Conservation (phyloP, 2,888 invertebrate genomes). For the Caprella mutica region DNA sequence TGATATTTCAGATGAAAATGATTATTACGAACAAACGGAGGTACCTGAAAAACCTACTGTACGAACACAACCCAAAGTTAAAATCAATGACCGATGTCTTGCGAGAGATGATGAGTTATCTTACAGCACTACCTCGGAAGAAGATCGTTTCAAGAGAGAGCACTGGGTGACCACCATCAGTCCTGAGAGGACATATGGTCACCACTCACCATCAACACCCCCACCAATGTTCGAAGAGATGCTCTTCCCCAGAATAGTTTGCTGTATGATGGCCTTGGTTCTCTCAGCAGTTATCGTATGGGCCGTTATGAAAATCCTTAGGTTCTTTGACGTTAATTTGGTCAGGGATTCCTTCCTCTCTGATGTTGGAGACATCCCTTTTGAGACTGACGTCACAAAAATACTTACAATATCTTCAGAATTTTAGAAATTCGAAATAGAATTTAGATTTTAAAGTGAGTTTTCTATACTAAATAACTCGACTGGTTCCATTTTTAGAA, state of each 20-base stretch:
- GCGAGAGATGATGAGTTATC: background rate
- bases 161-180: too few species aligned
- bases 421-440: too few species aligned
- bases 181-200: too few species aligned
- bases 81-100: background rate
- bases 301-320: background rate
- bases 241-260: background rate
- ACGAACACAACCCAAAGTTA: background rate
- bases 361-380: background rate
- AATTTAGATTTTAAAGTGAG: too few species aligned
- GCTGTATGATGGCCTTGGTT: background rate
- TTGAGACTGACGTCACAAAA: background rate
- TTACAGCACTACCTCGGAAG: too few species aligned
- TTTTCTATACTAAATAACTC: background rate
- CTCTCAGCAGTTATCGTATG: background rate
- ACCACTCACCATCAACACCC: background rate
- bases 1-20: too few species aligned
- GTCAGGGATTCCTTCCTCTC: background rate
- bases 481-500: background rate
- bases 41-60: background rate
- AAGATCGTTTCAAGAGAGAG: too few species aligned
- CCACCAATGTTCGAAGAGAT: constrained; percentile 2
- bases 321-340: background rate
- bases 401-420: constrained; percentile 2
- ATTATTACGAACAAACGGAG: too few species aligned